Base-by-base conservation (phyloP, 2,888 invertebrate genomes). In the Synergus laeviventris region DNA sequence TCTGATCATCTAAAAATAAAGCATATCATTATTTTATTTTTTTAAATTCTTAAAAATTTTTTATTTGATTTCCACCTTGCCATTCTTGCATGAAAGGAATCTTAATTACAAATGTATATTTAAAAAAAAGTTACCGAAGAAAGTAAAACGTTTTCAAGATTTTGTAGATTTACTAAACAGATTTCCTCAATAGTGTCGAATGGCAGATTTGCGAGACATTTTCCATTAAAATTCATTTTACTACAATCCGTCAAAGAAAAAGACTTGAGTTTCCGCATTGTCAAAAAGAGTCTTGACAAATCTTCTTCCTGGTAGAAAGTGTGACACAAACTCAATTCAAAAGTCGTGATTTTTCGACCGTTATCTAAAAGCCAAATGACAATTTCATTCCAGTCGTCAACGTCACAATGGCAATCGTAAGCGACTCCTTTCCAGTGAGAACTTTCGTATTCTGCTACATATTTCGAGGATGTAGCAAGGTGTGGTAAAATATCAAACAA, bases 261-360 rank as follows among this genome's bases (percentile, higher is more conserved):
- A 42, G 83, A 85, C 73, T 82, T 81, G 12, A 91, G 78, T 18
- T 87, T 86, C 74, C 78, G 82, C 79, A 88, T 87, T 4, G 78
- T 79, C 24, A 75, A 56, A 38, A 91, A 90, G 5, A 90, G 79
- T 21, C 76, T 79, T 16, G 83, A 81, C 36, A 90, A 81, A 75
- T 89, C 87, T 16, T 78, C 82, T 66, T 91, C 91, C 56, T 84
- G 4, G 49, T 49, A 86, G 0, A 84, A 70, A n/a, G 84, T 83
- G 79, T 91, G 91, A 80, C 93, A 92, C 0, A 91, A 91, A 36
- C 92, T 89, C 82, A 93, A 92, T 18, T 91, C 90, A 4, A 94
- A 88, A 42, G 82, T 90, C 83, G 89, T 92, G 18, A 93, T 89
- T 74, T 92, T 87, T 77, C 91, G 91, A 85, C 93, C 93, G 76